phyloP scores from a whole-genome alignment of 92 coral and sea anemone species.

The Parazoanthus swiftii region DNA sequence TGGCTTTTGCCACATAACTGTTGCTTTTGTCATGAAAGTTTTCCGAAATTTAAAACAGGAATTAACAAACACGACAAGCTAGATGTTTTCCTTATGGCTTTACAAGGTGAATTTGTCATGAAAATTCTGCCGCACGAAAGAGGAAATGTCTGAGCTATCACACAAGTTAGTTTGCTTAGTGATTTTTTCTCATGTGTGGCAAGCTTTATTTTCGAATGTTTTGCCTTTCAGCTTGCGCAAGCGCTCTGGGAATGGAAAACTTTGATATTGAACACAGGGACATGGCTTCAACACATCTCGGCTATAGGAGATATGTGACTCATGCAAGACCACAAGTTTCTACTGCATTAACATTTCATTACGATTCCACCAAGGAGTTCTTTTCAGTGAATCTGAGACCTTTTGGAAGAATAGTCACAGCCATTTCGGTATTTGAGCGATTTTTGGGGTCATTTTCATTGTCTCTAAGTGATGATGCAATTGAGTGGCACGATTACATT shows the following conservation, averaged over 20 bases:
- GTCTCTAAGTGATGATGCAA: slow-evolving; percentile 19
- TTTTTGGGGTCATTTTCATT: slow-evolving; percentile 8
- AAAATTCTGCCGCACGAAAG: no score
- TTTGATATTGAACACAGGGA: neutral
- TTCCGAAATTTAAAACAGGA: no score
- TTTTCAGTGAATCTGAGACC: neutral
- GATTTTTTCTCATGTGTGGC: neutral
- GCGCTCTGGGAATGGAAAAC: slow-evolving; percentile 28
- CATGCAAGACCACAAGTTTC: neutral
- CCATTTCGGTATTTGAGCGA: neutral
- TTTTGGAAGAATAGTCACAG: slow-evolving; percentile 9
- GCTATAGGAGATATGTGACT: no score
- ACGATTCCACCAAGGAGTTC: neutral
- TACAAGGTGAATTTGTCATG: no score
- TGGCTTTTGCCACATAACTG: no score
- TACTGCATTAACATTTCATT: neutral
- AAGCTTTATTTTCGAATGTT: neutral
- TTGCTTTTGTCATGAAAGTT: no score
- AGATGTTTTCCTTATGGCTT: no score
- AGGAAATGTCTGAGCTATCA: no score
- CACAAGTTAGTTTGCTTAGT: no score
- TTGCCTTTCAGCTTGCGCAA: slow-evolving; percentile 18
- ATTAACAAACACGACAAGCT: no score
- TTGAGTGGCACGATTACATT: slow-evolving; percentile 21
- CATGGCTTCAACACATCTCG: neutral